These are phyloP conservation scores for Lates calcarifer DNA, from an alignment of 2,113 vertebrate genomes.

Conservation along the genomic window DNA sequence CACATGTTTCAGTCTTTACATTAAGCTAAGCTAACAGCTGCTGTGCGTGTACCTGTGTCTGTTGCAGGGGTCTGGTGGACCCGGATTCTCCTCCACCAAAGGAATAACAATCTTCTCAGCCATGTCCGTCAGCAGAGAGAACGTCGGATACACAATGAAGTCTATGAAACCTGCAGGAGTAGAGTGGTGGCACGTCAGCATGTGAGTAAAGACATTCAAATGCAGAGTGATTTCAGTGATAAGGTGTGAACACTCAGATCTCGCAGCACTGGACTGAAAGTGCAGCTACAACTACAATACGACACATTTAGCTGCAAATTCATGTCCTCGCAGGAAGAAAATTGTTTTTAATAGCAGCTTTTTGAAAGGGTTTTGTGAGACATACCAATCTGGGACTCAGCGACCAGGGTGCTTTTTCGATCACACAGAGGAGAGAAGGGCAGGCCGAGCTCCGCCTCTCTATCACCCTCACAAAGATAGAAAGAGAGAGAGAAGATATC, in stretches of 20 bases:
- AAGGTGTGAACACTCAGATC: background rate
- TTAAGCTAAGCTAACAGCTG: background rate
- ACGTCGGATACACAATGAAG: constrained; percentile 96
- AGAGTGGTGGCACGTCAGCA: background rate
- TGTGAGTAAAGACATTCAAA: background rate
- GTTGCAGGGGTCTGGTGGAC: constrained; percentile 82
- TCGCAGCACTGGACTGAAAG: background rate
- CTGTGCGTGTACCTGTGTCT: constrained; percentile 77
- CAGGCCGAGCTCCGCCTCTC: constrained; percentile 91
- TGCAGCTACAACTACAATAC: background rate
- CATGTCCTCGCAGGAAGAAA: background rate
- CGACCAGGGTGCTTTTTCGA: constrained; percentile 90
- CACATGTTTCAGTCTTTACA: background rate
- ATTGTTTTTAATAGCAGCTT: background rate
- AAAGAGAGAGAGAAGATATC: constrained; percentile 67
- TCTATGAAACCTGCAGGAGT: constrained; percentile 91
- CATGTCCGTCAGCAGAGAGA: constrained; percentile 94
- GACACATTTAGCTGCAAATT: background rate
- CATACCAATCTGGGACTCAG: constrained; percentile 93
- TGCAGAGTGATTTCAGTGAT: background rate
- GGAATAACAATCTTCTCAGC: constrained; percentile 94
- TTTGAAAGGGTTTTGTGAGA: constrained; percentile 36
- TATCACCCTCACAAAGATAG: constrained; percentile 88
- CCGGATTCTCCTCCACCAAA: constrained; percentile 87
- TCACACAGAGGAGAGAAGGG: constrained; percentile 93